Percentiles rank a stretch among this genome's conserved stretches.
Conservation (phyloP, 2,113 vertebrate species). For the Oreotrochilus melanogaster region DNA sequence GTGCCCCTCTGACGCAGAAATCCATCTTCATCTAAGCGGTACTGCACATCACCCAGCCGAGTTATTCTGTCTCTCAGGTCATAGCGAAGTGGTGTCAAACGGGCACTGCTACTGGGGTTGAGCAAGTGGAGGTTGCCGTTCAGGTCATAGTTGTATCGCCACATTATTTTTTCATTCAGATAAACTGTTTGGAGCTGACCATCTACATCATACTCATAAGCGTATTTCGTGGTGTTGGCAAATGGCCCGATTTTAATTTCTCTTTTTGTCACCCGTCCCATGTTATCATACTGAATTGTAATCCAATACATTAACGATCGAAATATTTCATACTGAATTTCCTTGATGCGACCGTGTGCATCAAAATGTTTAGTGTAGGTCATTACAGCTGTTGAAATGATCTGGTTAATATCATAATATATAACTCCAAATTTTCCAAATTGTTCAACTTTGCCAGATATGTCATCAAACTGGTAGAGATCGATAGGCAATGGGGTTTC, state of each 20-base stretch:
- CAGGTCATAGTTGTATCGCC: constrained; percentile 98
- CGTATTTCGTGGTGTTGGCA: constrained; percentile 97
- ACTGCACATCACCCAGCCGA: constrained; percentile 95
- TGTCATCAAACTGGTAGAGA: constrained; percentile 97
- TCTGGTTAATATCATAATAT: constrained; percentile 99
- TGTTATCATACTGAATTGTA: constrained; percentile 96
- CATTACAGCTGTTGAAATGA: constrained; percentile 98
- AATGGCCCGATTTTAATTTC: constrained; percentile 98
- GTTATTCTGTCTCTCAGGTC: constrained; percentile 96
- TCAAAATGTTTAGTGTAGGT: constrained; percentile 99
- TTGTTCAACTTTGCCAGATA: constrained; percentile 98
- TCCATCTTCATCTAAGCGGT: constrained; percentile 94
- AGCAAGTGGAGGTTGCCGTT: constrained; percentile 96
- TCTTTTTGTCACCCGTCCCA: constrained; percentile 90
- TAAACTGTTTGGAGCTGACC: constrained; percentile 96
- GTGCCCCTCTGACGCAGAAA: constrained; percentile 94
- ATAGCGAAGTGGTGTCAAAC: constrained; percentile 91
- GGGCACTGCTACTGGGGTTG: constrained; percentile 90
- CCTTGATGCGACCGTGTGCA: constrained; percentile 93
- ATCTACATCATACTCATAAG: constrained; percentile 95
- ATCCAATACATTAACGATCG: constrained; percentile 98
- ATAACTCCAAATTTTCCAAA: constrained; percentile 99
- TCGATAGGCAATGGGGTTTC: constrained; percentile 96
- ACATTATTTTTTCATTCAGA: constrained; percentile 95
- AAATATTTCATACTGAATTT: constrained; percentile 98